Evolutionary conservation across 1,140 invertebrate genomes (phyloP).

Genomic region (Vanessa atalanta): DNA sequence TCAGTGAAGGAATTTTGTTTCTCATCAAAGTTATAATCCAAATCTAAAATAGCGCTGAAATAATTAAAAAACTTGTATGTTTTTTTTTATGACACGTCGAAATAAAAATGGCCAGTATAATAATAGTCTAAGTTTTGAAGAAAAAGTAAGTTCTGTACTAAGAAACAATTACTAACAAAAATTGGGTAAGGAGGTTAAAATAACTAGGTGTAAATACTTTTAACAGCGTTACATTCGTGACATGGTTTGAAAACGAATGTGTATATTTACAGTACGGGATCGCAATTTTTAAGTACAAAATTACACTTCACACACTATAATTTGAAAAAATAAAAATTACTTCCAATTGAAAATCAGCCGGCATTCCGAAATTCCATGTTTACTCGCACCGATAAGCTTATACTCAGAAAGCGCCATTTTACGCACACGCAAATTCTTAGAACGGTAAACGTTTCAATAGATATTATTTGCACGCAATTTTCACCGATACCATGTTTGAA

Average conservation of each 20-base stretch:
- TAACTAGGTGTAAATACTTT: too few species aligned
- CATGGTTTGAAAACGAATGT: not conserved
- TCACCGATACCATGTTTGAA: conserved; percentile 66
- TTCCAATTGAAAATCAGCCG: not conserved
- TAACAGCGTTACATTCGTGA: not conserved
- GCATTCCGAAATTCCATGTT: conserved; percentile 3
- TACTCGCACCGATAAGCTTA: conserved; percentile 1
- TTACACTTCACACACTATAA: not conserved
- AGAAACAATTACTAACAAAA: too few species aligned
- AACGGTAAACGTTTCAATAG: conserved; percentile 43
- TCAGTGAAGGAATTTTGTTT: conserved; percentile 41
- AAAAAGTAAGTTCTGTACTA: too few species aligned
- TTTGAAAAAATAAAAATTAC: not conserved
- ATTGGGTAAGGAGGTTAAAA: too few species aligned
- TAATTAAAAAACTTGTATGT: not conserved
- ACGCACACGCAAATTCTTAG: conserved; percentile 32
- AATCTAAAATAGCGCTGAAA: conserved; percentile 10
- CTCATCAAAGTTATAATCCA: conserved; percentile 40
- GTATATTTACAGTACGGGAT: not conserved
- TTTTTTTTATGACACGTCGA: too few species aligned
- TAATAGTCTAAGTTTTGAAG: too few species aligned
- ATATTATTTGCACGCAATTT: conserved; percentile 68
- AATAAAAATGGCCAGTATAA: too few species aligned
- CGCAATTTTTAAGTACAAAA: conserved; percentile 15
- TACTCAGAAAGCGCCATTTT: conserved; percentile 25